Evolutionary conservation across 2,797 vertebrate genomes (phyloP), one percentile per base, ranked within the genome.

Genomic region (Tiaroga cobitis): DNA sequence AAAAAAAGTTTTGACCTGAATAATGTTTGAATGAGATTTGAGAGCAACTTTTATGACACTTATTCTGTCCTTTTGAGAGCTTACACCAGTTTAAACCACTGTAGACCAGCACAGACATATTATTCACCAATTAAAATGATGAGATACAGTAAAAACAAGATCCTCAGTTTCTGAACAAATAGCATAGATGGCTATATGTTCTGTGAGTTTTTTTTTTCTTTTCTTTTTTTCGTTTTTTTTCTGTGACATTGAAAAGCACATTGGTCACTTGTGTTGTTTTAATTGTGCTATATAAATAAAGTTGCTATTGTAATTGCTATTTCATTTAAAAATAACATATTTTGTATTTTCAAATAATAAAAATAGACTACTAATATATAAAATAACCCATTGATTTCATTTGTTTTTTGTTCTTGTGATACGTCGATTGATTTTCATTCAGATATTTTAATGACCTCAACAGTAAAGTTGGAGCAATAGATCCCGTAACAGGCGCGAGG

Each of bases 401-500:
- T 16, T 46, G 11, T 46, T 46, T 46, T 46, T 46, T 13, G 43
- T 46, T 34, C 0, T 34, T 16, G 46, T 49, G 15, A 49, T 49
- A 0, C 15, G 5, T 16, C 4, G 46, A 16, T 49, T 49, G 0
- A 49, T 49, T 49, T 49, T 49, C 15, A 49, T 49, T 49, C 4
- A 16, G 4, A 16, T 49, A 49, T 16, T 51, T 54, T 8, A 69
- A 39, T 32, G 46, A 70, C 32, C 41, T 67, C 18, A 43, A 39
- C 69, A 73, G 54, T 74, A 46, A 78, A 84, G 82, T 69, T 69
- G 19, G 46, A 4, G 59, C 41, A 19, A 21, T 29, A n/a, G 13
- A 70, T 29, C 70, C 21, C 59, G 21, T 89, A 88, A 91, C 91
- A 88, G 87, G 15, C 29, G 67, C 49, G 15, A 49, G 46, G 46